Evolutionary conservation across 2,113 vertebrate species (phyloP), one percentile per base, ranked within the genome.

Genomic region (Ahaetulla prasina): DNA sequence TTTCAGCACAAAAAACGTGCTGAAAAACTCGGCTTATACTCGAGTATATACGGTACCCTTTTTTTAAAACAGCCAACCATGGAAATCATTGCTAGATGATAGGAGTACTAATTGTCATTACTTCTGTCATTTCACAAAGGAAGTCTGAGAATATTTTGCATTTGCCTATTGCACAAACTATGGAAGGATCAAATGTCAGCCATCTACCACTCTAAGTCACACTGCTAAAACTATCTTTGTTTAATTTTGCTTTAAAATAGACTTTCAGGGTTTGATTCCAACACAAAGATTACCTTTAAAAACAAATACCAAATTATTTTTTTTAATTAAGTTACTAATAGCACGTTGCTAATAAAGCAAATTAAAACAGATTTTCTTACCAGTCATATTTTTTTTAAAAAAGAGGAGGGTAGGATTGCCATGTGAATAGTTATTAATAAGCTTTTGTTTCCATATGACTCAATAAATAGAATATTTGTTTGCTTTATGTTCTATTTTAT

Each of bases 111-210:
- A 88, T 55, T 92, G 85, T 63, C 87, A 93, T 30, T 57, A 89
- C 22, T 89, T 94, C 91, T 90, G 87, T 90, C 54, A n/a, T 93
- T 85, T 89, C 54, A 95, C 8, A 87, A 10, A 11, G 91, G 35
- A 92, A 95, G 93, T 93, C 90, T 92, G 89, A 85, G 45, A 88
- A 80, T 7, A 92, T 53, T 87, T 93, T 94, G 92, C 91, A 96
- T 90, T 90, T 89, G 94, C 52, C 53, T 80, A 85, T 23, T 89
- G 80, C 80, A 89, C 63, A 90, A 55, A 86, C 49, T 89, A 91
- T 35, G 92, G 43, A 52, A 91, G 55, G 85, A 60, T 3, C 2
- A 0, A 0, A 3, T 1, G 0, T 52, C 3, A 50, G 35, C 55
- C 89, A 60, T 92, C 92, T 86, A 93, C 54, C 90, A 88, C 85